Evolutionary conservation across 1,140 invertebrate genomes (phyloP).

Genomic region (Macrostomum lignano): DNA sequence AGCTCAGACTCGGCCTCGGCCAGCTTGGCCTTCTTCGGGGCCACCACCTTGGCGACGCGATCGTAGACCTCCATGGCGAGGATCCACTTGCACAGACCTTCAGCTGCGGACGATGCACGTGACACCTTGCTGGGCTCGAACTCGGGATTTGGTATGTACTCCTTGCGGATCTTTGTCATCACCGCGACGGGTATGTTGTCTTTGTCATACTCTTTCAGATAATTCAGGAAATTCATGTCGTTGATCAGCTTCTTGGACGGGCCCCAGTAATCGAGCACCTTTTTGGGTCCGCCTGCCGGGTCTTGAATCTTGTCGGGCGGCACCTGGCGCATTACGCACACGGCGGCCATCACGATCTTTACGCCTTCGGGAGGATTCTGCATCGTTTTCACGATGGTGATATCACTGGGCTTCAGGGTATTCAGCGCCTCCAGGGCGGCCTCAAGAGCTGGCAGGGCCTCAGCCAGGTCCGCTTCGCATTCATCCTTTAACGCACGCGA

Average conservation of each 20-base stretch:
- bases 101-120: slow-evolving; percentile 48
- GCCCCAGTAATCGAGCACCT: slow-evolving; percentile 55
- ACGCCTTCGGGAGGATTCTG: slow-evolving; percentile 26
- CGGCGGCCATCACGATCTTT: slow-evolving; percentile 26
- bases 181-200: slow-evolving; percentile 31
- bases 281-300: slow-evolving; percentile 39
- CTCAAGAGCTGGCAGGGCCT: slow-evolving; percentile 27
- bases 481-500: slow-evolving; percentile 43
- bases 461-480: slow-evolving; percentile 26
- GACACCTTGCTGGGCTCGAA: slow-evolving; percentile 60
- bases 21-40: slow-evolving; percentile 24
- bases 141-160: slow-evolving; percentile 49
- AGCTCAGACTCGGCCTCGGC: slow-evolving; percentile 53
- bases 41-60: slow-evolving; percentile 44
- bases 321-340: slow-evolving; percentile 28
- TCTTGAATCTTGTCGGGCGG: slow-evolving; percentile 25
- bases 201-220: slow-evolving; percentile 58
- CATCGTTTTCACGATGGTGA: slow-evolving; percentile 29
- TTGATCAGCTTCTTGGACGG: slow-evolving; percentile 47
- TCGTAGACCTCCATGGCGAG: slow-evolving; percentile 73
- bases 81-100: slow-evolving; percentile 60
- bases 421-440: slow-evolving; percentile 25
- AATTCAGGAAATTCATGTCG: slow-evolving; percentile 52
- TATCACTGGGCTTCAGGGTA: slow-evolving; percentile 26
- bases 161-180: slow-evolving; percentile 52